phyloP scores from a whole-genome alignment of 2,113 vertebrate species.

The Madoqua kirkii region DNA sequence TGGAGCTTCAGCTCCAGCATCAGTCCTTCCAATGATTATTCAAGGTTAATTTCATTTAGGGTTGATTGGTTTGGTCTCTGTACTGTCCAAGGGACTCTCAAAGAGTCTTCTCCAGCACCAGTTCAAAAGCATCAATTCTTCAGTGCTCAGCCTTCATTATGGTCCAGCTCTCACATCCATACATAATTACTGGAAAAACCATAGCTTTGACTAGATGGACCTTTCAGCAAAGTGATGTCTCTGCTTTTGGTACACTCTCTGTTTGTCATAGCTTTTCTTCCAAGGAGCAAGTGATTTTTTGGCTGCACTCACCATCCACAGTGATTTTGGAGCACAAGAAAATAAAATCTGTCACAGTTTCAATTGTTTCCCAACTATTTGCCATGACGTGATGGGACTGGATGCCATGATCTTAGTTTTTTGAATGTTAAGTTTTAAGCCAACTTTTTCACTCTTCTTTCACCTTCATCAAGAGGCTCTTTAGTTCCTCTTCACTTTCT shows the following conservation, averaged over 20 bases:
- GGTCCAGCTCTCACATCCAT: neutral
- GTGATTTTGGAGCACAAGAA: neutral
- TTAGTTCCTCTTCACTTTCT: neutral
- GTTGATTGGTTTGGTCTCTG: neutral
- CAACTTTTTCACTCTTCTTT: neutral
- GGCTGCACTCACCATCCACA: neutral
- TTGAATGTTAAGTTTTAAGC: neutral
- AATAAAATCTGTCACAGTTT: neutral
- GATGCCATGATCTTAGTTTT: neutral
- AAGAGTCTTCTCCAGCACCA: neutral
- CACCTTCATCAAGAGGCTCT: neutral
- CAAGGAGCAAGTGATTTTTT: neutral
- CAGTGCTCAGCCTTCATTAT: neutral
- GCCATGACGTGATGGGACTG: neutral
- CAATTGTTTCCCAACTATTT: neutral
- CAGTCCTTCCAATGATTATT: neutral
- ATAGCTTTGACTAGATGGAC: neutral
- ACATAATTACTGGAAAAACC: neutral
- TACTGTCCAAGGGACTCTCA: neutral
- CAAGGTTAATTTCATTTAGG: neutral
- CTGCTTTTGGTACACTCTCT: neutral
- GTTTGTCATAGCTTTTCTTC: neutral
- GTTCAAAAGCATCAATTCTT: neutral
- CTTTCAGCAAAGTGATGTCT: neutral
- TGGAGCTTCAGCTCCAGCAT: neutral